A percentile compares a stretch with the other conserved stretches of the same genome.
Evolutionary conservation across 2,888 invertebrate genomes (phyloP).

Genomic region (Galerucella calmariensis): DNA sequence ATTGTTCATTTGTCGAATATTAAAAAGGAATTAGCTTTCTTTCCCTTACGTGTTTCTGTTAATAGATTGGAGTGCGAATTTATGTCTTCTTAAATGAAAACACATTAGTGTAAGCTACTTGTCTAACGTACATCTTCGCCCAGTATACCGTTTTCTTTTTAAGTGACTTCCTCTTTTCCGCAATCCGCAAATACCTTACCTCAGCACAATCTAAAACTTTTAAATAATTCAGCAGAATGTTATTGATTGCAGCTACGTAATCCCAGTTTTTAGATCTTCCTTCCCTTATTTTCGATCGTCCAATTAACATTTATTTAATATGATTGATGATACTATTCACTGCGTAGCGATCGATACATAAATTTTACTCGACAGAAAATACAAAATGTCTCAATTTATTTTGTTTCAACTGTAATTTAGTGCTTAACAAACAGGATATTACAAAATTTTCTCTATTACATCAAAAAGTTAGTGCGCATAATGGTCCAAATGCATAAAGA

Average conservation of each 20-base stretch:
- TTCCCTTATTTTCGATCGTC: not conserved
- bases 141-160: not conserved
- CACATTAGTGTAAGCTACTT: slow-evolving; percentile 2
- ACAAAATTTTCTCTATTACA: not conserved
- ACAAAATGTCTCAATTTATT: too few species aligned
- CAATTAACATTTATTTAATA: slow-evolving; percentile 1
- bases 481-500: too few species aligned
- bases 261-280: not conserved
- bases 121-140: not conserved
- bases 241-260: slow-evolving; percentile 4
- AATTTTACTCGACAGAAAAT: not conserved
- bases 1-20: too few species aligned
- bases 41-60: not conserved
- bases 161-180: not conserved
- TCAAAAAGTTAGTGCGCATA: too few species aligned
- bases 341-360: not conserved
- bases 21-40: not conserved
- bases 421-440: not conserved
- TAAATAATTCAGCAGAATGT: slow-evolving; percentile 7
- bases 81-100: not conserved
- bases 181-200: not conserved
- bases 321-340: not conserved
- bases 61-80: not conserved
- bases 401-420: too few species aligned
- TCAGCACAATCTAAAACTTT: slow-evolving; percentile 4